phyloP scores from a whole-genome alignment of 2,113 vertebrate species.

The Crotalus viridis region DNA sequence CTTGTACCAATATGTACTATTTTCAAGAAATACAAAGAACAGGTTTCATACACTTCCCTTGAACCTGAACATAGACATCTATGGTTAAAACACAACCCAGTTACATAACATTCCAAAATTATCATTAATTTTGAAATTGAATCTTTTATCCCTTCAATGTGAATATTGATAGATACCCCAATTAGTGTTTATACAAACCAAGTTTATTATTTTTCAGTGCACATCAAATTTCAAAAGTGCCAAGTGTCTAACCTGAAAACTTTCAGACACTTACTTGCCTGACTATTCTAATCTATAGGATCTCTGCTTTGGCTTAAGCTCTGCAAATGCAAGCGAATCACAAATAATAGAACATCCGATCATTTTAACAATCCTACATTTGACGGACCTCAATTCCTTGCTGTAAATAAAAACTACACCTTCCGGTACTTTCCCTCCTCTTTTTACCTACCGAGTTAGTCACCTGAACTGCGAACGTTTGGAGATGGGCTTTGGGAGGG shows the following conservation, averaged over 20 bases:
- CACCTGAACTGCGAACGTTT: background rate
- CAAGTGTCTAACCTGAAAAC: background rate
- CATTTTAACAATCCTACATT: background rate
- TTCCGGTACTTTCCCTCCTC: background rate
- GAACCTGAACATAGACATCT: background rate
- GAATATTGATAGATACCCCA: background rate
- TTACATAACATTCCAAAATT: background rate
- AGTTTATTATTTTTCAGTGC: background rate
- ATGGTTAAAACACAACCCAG: slow-evolving; percentile 58
- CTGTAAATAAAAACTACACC: background rate
- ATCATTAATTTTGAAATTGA: background rate
- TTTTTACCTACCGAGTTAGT: background rate
- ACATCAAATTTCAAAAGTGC: background rate
- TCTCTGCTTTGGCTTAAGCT: background rate
- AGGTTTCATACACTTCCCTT: slow-evolving; percentile 5
- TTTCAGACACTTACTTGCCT: background rate
- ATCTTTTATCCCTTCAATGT: background rate
- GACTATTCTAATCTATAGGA: background rate
- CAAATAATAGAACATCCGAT: background rate
- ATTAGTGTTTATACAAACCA: background rate
- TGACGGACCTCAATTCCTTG: background rate
- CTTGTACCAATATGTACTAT: slow-evolving; percentile 68
- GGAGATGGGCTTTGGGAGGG: background rate
- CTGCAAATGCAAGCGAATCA: background rate
- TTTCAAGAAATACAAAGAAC: slow-evolving; percentile 17